phyloP scores from a whole-genome alignment of 2,797 vertebrate species.

The Anas acuta region DNA sequence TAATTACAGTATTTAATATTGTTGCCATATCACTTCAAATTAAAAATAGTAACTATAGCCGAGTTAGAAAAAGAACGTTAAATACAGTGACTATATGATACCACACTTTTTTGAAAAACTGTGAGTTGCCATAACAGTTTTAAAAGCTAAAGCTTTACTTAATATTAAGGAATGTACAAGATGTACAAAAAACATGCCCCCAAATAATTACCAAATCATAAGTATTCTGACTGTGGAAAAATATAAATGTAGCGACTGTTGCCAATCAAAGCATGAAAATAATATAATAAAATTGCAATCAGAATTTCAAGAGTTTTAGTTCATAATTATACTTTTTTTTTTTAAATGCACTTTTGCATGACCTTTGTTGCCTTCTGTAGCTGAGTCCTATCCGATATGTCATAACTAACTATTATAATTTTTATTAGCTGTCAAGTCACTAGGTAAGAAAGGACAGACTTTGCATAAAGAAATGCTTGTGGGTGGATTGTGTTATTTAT shows the following conservation, averaged over 20 bases:
- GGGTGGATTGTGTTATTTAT: not conserved
- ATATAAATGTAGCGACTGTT: not conserved
- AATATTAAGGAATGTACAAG: not conserved
- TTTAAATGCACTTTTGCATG: not conserved
- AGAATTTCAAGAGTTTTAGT: not conserved
- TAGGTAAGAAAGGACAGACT: not conserved
- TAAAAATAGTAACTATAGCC: slow-evolving; percentile 24
- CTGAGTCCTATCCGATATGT: not conserved
- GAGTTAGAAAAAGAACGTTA: slow-evolving; percentile 22
- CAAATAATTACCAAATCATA: not conserved
- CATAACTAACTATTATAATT: not conserved
- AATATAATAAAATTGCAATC: not conserved
- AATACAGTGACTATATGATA: not conserved
- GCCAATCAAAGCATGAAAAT: not conserved
- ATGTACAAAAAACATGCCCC: not conserved
- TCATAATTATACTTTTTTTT: not conserved
- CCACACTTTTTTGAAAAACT: not conserved
- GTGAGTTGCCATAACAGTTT: slow-evolving; percentile 10
- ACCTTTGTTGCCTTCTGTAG: not conserved
- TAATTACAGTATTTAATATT: not conserved
- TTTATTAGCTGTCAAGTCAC: not conserved
- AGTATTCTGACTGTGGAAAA: not conserved
- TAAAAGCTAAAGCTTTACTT: slow-evolving; percentile 12
- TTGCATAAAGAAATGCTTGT: not conserved
- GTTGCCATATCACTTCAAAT: not conserved